These are phyloP conservation scores for Nephrotoma guestfalica DNA, from an alignment of 2,888 invertebrate genomes.

Conservation along the genomic window DNA sequence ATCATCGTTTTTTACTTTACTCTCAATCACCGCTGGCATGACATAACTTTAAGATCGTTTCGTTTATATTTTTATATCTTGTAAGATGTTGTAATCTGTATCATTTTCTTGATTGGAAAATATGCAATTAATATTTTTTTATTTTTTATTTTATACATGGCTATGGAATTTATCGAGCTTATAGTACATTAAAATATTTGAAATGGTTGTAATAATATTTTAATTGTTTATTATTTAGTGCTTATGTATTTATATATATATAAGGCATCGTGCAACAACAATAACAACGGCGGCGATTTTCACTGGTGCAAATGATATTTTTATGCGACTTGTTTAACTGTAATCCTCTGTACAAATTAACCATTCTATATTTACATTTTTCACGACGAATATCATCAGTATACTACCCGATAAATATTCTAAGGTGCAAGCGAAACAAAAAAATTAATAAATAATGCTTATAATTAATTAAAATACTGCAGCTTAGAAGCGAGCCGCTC, in stretches of 20 bases:
- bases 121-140: neutral
- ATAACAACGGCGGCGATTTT: neutral
- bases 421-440: too few species aligned
- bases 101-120: neutral
- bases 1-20: neutral
- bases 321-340: too few species aligned
- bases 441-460: too few species aligned
- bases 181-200: neutral
- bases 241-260: neutral
- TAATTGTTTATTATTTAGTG: neutral
- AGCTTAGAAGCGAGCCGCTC: too few species aligned
- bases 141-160: neutral
- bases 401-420: too few species aligned
- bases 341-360: too few species aligned
- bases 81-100: neutral
- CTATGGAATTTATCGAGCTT: neutral
- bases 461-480: too few species aligned
- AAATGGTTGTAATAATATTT: neutral
- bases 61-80: neutral
- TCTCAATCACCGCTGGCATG: neutral
- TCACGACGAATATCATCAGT: too few species aligned
- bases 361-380: too few species aligned
- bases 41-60: neutral
- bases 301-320: too few species aligned
- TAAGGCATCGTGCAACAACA: neutral